A percentile compares a stretch with the other conserved stretches of the same genome.
phyloP scores from a whole-genome alignment of 1,140 invertebrate genomes.

The Matsumurasca onukii region DNA sequence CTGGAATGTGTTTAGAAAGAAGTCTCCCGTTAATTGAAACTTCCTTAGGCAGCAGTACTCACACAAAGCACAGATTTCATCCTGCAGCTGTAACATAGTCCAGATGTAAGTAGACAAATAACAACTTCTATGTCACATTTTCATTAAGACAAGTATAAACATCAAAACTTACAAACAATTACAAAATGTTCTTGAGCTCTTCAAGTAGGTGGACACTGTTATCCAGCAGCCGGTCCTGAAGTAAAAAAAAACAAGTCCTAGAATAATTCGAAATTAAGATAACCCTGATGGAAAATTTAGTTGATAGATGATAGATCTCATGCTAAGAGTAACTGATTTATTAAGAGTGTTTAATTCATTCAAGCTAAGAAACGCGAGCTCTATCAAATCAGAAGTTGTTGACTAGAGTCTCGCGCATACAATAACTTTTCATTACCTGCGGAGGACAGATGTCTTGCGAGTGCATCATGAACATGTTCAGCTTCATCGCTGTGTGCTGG shows the following conservation, averaged over 20 bases:
- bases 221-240: not conserved
- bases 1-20: conserved; percentile 3
- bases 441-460: not conserved
- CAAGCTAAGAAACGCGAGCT: not conserved
- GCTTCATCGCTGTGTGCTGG: not conserved
- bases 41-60: conserved; percentile 11
- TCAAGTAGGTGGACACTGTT: no score
- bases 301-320: no score
- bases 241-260: not conserved
- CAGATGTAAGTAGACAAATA: not conserved
- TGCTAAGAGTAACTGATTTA: not conserved
- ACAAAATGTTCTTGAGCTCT: no score
- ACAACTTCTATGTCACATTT: not conserved
- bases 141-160: not conserved
- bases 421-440: not conserved
- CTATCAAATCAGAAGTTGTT: not conserved
- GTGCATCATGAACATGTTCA: not conserved
- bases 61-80: not conserved
- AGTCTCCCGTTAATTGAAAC: not conserved
- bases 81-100: conserved; percentile 1
- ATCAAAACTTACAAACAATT: not conserved
- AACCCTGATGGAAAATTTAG: not conserved
- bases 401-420: not conserved
- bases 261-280: not conserved
- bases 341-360: not conserved